These are phyloP conservation scores for Hemicordylus capensis DNA, from an alignment of 2,113 vertebrate species.

Conservation along the genomic window DNA sequence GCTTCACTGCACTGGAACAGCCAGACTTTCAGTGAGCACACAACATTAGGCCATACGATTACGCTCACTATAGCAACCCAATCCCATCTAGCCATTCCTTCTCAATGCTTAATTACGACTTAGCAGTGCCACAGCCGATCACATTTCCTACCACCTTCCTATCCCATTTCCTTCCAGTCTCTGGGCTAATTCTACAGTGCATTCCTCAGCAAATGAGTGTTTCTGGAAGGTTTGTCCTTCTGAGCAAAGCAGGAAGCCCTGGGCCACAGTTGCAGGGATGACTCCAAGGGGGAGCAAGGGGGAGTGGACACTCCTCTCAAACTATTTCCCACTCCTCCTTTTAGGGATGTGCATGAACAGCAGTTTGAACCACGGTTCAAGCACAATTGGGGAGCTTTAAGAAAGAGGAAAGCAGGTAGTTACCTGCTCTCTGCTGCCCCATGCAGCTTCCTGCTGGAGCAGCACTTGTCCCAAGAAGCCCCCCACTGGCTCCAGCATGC, in stretches of 20 bases:
- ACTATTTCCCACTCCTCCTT: too few relatives aligned
- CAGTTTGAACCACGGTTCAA: too few relatives aligned
- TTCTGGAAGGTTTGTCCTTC: background rate
- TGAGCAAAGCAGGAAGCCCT: background rate
- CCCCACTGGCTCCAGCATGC: too few relatives aligned
- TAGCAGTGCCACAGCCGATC: constrained; percentile 21
- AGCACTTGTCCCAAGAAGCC: too few relatives aligned
- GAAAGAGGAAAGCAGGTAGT: too few relatives aligned
- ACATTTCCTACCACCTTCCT: constrained; percentile 8
- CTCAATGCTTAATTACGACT: background rate
- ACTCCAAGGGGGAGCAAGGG: too few relatives aligned
- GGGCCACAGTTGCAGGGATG: background rate
- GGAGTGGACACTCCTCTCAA: too few relatives aligned
- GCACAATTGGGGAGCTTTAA: too few relatives aligned
- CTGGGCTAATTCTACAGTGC: background rate
- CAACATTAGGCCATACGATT: constrained; percentile 55
- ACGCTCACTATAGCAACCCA: constrained; percentile 67
- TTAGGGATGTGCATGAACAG: too few relatives aligned
- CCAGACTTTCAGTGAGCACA: constrained; percentile 58
- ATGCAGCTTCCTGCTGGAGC: too few relatives aligned
- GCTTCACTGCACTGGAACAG: constrained; percentile 76
- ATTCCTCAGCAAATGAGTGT: background rate
- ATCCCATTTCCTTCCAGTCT: constrained; percentile 5
- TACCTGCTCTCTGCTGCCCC: too few relatives aligned
- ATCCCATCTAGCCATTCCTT: background rate